Base-by-base conservation (phyloP, 1,140 invertebrate genomes). In the Calephelis nemesis region DNA sequence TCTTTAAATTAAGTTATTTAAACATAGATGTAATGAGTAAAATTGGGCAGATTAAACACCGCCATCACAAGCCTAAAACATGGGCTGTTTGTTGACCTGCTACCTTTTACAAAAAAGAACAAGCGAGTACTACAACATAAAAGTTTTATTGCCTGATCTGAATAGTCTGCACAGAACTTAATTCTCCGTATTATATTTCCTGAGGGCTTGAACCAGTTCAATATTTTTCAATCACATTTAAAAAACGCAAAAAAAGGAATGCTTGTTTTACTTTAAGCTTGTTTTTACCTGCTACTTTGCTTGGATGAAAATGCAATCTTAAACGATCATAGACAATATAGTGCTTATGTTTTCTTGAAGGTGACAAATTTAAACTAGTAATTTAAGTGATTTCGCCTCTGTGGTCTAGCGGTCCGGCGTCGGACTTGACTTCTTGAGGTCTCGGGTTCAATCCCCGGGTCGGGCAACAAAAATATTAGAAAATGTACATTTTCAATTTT, bases 161-260 rank as follows among this genome's bases (percentile, higher is more conserved):
- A 76, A 77, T 78, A 78, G 76, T 81, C 74, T 85, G 78, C 69
- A 77, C 75, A 75, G 67, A 74, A 72, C 81, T 82, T 87, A 84
- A 83, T 80, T 78, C 74, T 75, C 73, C 75, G 77, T 81, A 83
- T 84, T 84, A 80, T 80, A 81, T 83, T 81, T 84, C 83, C 85
- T 80, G 77, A 82, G 82, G 83, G 83, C 78, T 83, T 77, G 81
- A 79, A 82, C 76, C 80, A 79, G 82, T 85, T 87, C 81, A 87
- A 85, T 87, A 85, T 81, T 82, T 78, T 82, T 87, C 82, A 84
- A 87, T 84, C 84, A 63, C 62, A 12, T 15, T 11, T 47, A 70
- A 47, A 15, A 63, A 15, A 15, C 62, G 62, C 40, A 47, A 15
- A 47, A 63, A 39, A n/a, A 62, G 4, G 15, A 52, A 52, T 52